These are phyloP conservation scores for Procambarus virginalis DNA, from an alignment of 1,140 invertebrate species.

Conservation along the genomic window DNA sequence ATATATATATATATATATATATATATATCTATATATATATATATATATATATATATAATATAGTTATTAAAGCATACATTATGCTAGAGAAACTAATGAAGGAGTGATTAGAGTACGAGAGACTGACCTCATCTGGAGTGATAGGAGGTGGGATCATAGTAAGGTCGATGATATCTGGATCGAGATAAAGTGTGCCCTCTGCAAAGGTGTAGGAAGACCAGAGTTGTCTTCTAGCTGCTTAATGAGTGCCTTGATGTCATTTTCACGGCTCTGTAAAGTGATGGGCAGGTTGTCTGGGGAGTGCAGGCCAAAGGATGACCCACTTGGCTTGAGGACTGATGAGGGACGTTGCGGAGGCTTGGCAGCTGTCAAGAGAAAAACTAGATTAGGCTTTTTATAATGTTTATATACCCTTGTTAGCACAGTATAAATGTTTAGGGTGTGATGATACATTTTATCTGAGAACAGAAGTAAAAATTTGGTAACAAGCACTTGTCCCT, in stretches of 20 bases:
- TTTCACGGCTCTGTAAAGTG: slow-evolving; percentile 74
- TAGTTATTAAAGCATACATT: no score
- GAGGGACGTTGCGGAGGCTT: slow-evolving; percentile 59
- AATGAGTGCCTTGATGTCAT: slow-evolving; percentile 72
- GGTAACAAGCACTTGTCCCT: no score
- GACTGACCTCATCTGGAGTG: slow-evolving; percentile 82
- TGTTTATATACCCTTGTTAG: no score
- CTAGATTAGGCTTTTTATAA: no score
- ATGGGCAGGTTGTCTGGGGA: slow-evolving; percentile 82
- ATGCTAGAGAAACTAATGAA: no score
- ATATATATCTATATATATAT: no score
- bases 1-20: no score
- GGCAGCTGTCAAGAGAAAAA: neutral
- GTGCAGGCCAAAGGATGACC: slow-evolving; percentile 82
- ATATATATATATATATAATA: no score
- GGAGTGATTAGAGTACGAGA: no score
- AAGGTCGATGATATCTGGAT: slow-evolving; percentile 92
- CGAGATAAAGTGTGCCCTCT: slow-evolving; percentile 81
- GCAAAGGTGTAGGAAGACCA: slow-evolving; percentile 87
- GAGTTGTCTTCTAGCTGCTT: slow-evolving; percentile 76
- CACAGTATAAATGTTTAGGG: no score
- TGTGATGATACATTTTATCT: no score
- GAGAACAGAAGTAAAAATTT: no score
- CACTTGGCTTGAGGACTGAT: slow-evolving; percentile 72
- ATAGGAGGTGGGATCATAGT: slow-evolving; percentile 89